Evolutionary conservation across 2,888 invertebrate species (phyloP).

Genomic region (Phortica okadai): DNA sequence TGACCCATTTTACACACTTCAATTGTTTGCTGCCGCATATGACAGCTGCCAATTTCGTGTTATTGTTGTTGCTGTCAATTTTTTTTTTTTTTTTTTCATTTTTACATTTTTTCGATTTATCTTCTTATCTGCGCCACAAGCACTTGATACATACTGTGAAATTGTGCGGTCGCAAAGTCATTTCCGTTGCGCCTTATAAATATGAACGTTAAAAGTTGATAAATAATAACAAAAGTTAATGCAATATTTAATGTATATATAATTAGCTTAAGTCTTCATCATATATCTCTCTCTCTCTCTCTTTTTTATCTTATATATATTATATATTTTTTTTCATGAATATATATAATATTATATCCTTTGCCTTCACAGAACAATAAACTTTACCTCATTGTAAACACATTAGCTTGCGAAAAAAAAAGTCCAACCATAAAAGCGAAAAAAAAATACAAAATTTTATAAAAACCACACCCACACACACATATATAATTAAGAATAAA

Average conservation of each 20-base stretch:
- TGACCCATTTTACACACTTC: constrained; percentile 27
- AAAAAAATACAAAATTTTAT: constrained; percentile 12
- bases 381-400: constrained; percentile 68
- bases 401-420: constrained; percentile 49
- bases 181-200: not conserved
- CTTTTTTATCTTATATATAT: constrained; percentile 11
- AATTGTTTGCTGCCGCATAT: constrained; percentile 15
- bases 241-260: constrained; percentile 19
- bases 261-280: constrained; percentile 17
- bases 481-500: constrained; percentile 41
- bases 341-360: constrained; percentile 42
- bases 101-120: constrained; percentile 4
- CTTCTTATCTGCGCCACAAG: not conserved
- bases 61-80: not conserved
- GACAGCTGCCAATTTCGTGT: constrained; percentile 18
- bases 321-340: not conserved
- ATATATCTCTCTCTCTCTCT: not conserved
- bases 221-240: constrained; percentile 6
- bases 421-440: constrained; percentile 14
- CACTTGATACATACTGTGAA: not conserved
- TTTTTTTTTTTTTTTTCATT: not conserved
- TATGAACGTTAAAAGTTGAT: not conserved
- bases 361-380: constrained; percentile 63
- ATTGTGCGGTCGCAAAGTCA: not conserved
- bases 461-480: constrained; percentile 50